Base-by-base conservation (phyloP, 2,113 vertebrate species). In the Irena cyanogastra region DNA sequence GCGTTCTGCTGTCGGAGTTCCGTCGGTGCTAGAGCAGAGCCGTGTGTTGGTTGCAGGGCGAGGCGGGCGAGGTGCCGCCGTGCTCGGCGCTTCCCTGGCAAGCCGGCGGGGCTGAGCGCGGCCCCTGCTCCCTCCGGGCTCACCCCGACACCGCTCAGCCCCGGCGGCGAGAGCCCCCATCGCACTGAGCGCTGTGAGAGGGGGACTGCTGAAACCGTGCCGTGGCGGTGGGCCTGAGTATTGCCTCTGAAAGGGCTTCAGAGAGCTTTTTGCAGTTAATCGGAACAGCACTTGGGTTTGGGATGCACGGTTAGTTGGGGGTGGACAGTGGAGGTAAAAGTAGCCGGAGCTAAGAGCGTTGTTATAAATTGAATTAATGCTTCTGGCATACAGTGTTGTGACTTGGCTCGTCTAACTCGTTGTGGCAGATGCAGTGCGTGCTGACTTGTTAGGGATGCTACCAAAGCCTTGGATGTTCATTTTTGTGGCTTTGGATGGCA, bases 131-230 rank as follows among this genome's bases (percentile, higher is more conserved):
- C 19, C 13, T 10, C 19, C 0, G 2, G 37, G 3, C 71, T 65
- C 1, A 0, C 15, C 16, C 14, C 4, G 3, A 7, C 23, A 0
- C 16, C 9, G 1, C 44, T 27, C 39, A 10, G 6, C 22, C 8
- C 0, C 35, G 23, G 52, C 37, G 10, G 16, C 0, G 0, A 8
- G 0, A 21, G 19, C 12, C 33, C 39, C 52, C 77, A 14, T 3
- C 6, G 31, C 18, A 0, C 2, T 26, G 54, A 24, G 0, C 52
- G n/a, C 72, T 6, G 22, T 16, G 7, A 17, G 7, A 35, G 21
- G 10, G 16, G 4, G 15, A 2, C 37, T 45, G 49, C 60, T 24
- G 4, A 50, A 61, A 30, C 1, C 35, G 8, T 11, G 11, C 16
- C 9, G 42, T 16, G 23, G 7, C 31, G 5, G 4, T 4, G 35